Conservation (phyloP, 1,140 invertebrate genomes). For the Asobara japonica region DNA sequence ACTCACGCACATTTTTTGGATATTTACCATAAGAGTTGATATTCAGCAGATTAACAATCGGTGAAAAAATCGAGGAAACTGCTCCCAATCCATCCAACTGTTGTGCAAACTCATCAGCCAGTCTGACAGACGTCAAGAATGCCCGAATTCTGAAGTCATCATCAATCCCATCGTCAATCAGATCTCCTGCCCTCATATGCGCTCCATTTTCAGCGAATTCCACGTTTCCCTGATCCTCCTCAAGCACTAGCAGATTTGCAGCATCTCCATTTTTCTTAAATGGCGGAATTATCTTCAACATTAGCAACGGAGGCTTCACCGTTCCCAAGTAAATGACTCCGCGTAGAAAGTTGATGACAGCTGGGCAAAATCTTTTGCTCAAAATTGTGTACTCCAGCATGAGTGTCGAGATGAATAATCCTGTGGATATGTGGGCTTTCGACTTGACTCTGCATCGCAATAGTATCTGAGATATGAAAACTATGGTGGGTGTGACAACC, state of each 20-base stretch:
- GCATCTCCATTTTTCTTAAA: constrained; percentile 70
- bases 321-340: constrained; percentile 75
- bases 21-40: constrained; percentile 71
- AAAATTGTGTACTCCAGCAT: constrained; percentile 81
- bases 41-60: constrained; percentile 64
- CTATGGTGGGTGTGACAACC: constrained; percentile 82
- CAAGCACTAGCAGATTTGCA: constrained; percentile 69
- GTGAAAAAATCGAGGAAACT: constrained; percentile 64
- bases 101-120: constrained; percentile 70
- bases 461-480: constrained; percentile 87
- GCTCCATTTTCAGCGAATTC: constrained; percentile 51
- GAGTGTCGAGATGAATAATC: constrained; percentile 80
- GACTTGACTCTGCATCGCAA: constrained; percentile 70
- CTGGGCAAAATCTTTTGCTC: constrained; percentile 85
- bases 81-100: constrained; percentile 68
- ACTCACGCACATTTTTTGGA: constrained; percentile 69
- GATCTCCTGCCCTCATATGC: constrained; percentile 66
- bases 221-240: constrained; percentile 61
- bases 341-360: constrained; percentile 80
- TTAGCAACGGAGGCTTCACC: constrained; percentile 66
- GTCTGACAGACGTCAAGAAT: constrained; percentile 65
- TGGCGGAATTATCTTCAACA: constrained; percentile 70
- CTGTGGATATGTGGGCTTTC: constrained; percentile 76
- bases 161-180: constrained; percentile 65
- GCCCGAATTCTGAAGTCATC: constrained; percentile 73